Evolutionary conservation across 2,888 invertebrate genomes (phyloP), one percentile per base, ranked within the genome.

Genomic region (Helleia helle): DNA sequence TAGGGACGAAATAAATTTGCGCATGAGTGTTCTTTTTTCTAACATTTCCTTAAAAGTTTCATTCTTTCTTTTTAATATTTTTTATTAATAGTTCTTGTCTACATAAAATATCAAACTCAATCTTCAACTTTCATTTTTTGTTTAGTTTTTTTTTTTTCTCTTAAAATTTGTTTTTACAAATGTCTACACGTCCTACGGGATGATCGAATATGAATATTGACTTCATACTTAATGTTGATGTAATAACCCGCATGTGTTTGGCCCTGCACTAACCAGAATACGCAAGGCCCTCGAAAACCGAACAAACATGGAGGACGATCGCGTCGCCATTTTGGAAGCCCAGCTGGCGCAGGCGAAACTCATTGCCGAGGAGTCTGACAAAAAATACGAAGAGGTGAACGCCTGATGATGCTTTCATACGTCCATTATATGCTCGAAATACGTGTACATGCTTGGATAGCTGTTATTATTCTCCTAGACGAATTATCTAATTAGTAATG

Each of bases 371-470:
- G 99, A 99, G 88, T 97, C 98, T 60, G 99, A 99, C 89, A 95
- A 97, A 88, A 99, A 99, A 94, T 99, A 99, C 86, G 99, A 99
- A 91, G 99, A 99, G 98, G 99, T 99, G 85, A 88, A 77, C 49
- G 54, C 48, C 46, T 49, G 45, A 44, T 46, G 39, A 43, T 46
- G 44, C 45, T 31, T 44, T 40, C 29, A 22, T 40, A 40, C 24
- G 11, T 8, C n/a, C 8, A 3, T 12, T 27, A 9, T 27, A 38
- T 30, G 40, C 40, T 40, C 15, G 25, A 12, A 31, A 30, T n/a
- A n/a, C n/a, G n/a, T n/a, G n/a, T n/a, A n/a, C n/a, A n/a, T n/a
- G n/a, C n/a, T n/a, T n/a, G n/a, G n/a, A n/a, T n/a, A n/a, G n/a
- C n/a, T n/a, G n/a, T n/a, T n/a, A n/a, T n/a, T n/a, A n/a, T n/a